Conservation (phyloP, 2,888 invertebrate genomes). For the Periphyllus acericola region DNA sequence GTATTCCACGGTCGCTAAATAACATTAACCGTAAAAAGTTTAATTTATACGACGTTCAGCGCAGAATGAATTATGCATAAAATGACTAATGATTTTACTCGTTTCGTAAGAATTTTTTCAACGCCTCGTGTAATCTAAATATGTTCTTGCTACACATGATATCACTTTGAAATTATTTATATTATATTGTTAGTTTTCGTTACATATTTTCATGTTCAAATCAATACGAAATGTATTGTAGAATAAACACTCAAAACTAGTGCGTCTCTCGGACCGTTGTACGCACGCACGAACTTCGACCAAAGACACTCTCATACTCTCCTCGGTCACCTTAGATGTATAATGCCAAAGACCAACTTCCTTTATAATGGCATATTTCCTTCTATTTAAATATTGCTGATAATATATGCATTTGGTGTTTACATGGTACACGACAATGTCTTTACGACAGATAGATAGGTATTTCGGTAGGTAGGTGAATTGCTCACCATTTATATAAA, state of each 20-base stretch:
- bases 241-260: too few species aligned
- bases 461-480: too few species aligned
- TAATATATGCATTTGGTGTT: too few species aligned
- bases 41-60: constrained; percentile 4
- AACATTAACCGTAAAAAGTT: constrained; percentile 2
- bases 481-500: too few species aligned
- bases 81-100: constrained; percentile 13
- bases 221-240: neutral
- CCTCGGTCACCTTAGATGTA: too few species aligned
- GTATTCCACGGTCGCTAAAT: neutral
- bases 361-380: too few species aligned
- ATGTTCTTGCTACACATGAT: neutral
- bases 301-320: too few species aligned
- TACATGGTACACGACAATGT: too few species aligned
- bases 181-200: too few species aligned
- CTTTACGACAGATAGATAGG: too few species aligned
- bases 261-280: neutral
- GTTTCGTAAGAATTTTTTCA: constrained; percentile 3
- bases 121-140: neutral
- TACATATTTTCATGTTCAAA: neutral
- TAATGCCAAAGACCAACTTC: too few species aligned
- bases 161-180: neutral
- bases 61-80: constrained; percentile 26
- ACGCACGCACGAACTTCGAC: neutral
- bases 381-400: too few species aligned